Evolutionary conservation across 2,797 vertebrate species (phyloP).

Genomic region (Buphagus erythrorhynchus): DNA sequence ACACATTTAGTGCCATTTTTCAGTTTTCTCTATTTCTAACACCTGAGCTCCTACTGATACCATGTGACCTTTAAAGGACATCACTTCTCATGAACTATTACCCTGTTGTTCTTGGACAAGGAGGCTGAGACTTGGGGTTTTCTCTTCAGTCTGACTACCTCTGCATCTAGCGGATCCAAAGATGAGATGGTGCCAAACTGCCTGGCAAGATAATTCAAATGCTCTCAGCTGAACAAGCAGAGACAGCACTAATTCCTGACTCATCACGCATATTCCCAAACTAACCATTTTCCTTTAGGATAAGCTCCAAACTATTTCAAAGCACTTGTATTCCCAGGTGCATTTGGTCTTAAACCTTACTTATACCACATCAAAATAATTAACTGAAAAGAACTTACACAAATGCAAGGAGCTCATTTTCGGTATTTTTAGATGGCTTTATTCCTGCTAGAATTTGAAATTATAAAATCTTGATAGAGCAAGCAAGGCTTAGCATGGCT

Average conservation of each 20-base stretch:
- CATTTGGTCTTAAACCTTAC: not conserved
- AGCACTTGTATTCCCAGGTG: not conserved
- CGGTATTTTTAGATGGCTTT: not conserved
- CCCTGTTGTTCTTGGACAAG: not conserved
- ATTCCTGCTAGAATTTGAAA: not conserved
- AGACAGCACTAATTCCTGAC: not conserved
- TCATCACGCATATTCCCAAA: not conserved
- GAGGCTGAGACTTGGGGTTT: not conserved
- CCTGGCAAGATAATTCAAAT: not conserved
- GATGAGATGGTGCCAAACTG: not conserved
- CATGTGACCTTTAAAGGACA: not conserved
- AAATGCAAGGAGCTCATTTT: not conserved
- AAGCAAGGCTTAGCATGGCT: not conserved
- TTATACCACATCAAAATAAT: not conserved
- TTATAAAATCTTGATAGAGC: not conserved
- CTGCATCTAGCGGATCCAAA: not conserved
- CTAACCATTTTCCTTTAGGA: not conserved
- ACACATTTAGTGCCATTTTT: not conserved
- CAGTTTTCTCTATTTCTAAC: not conserved
- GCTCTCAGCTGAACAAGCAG: not conserved
- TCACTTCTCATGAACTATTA: not conserved
- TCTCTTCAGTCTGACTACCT: not conserved
- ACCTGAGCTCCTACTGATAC: not conserved
- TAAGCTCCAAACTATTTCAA: not conserved
- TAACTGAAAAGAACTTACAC: not conserved